phyloP scores from a whole-genome alignment of 2,113 vertebrate species.

The Barbus barbus region DNA sequence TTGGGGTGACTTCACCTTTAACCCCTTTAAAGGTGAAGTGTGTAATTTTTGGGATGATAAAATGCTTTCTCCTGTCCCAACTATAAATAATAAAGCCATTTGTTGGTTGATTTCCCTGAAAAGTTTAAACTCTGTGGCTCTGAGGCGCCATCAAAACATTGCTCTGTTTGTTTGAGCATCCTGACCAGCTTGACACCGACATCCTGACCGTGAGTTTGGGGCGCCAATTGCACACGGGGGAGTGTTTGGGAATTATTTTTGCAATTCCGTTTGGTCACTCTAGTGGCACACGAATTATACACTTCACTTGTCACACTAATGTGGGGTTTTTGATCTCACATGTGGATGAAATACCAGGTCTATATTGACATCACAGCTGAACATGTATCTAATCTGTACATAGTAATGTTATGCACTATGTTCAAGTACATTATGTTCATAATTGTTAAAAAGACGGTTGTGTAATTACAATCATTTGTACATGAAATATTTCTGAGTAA shows the following conservation, averaged over 20 bases:
- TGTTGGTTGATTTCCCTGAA: not conserved
- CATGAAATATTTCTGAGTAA: constrained; percentile 18
- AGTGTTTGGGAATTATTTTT: not conserved
- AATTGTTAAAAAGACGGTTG: constrained; percentile 5
- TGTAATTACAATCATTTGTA: constrained; percentile 39
- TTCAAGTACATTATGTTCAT: constrained; percentile 14
- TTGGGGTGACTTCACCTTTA: not conserved
- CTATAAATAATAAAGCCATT: not conserved
- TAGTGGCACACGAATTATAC: not conserved
- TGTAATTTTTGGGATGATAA: not conserved
- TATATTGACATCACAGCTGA: constrained; percentile 12
- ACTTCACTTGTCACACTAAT: not conserved
- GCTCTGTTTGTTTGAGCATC: constrained; percentile 17
- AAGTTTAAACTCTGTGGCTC: not conserved
- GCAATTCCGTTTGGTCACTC: not conserved
- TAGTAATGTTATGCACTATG: constrained; percentile 14
- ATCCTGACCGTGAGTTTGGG: not conserved
- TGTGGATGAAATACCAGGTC: not conserved
- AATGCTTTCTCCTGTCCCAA: not conserved
- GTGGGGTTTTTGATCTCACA: not conserved
- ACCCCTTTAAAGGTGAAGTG: too few species aligned
- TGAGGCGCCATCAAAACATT: not conserved
- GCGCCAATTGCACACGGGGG: not conserved
- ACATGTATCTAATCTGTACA: constrained; percentile 27
- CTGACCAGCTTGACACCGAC: not conserved